Evolutionary conservation across 64 coral and sea anemone species (phyloP), one percentile per base, ranked within the genome.

Genomic region (Acropora tenuis): DNA sequence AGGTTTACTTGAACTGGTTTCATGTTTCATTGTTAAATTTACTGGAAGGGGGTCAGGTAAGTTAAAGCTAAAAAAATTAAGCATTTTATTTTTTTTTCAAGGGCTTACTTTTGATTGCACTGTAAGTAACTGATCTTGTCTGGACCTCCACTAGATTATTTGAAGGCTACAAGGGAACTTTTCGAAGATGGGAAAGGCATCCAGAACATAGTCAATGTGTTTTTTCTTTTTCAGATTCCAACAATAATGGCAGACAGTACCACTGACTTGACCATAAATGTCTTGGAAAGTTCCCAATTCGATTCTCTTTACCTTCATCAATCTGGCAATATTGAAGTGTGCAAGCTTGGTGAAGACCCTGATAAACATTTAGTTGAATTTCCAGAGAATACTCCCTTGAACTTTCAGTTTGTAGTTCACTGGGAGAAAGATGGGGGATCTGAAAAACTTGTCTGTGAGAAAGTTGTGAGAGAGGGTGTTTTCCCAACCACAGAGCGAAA

Each of bases 291-390:
- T 76, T 89, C 91, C 3, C 95, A 97, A 61, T 88, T 97, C 55
- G 95, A 94, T 19, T 82, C 92, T 2, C 59, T 97, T 1, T 97
- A 94, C 58, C 79, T 91, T 17, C 92, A 94, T 77, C 92, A 91
- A n/a, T 91, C 92, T 4, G 67, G 75, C 79, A 92, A 82, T 40
- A 78, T 94, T 75, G 88, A 94, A 79, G 86, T 97, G 41, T 78
- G 73, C 47, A 80, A 91, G 44, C 83, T 78, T 3, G 88, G 52
- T 43, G 92, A 90, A 53, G 79, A 59, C 43, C 92, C 95, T 3
- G 81, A 30, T 18, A 93, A 88, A 18, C 80, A 93, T 66, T 52
- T 89, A 44, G 92, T 94, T 4, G 48, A 83, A 16, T 86, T 83
- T 6, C 84, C 92, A 45, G 60, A 89, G 2, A 89, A 75, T 12